Evolutionary conservation across 1,140 invertebrate genomes (phyloP), one percentile per base, ranked within the genome.

Genomic region (Conopomorpha cramerella): DNA sequence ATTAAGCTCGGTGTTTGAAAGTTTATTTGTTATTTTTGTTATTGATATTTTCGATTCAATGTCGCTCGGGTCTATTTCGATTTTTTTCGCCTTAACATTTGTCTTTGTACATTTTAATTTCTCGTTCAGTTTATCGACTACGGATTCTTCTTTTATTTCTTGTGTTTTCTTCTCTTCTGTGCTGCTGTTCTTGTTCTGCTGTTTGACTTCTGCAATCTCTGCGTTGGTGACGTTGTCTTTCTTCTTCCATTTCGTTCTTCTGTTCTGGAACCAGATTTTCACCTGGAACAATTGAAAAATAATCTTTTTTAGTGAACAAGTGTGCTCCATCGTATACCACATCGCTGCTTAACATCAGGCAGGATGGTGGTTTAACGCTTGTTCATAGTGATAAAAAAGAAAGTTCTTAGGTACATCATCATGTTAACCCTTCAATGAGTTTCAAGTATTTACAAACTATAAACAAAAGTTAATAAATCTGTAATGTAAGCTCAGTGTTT

Each of bases 251-350:
- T 96, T 96, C 28, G 93, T 96, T 50, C 93, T 83, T 39, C 93
- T 84, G 68, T 96, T 96, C 81, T 96, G 93, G 71, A 96, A 96
- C 93, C 93, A 96, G 31, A 96, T 96, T 80, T 96, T 96, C 34
- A 96, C 93, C 93, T 96, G 82, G 1, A 87, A 87, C 35, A 39
- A n/a, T n/a, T n/a, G n/a, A n/a, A n/a, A n/a, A n/a, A n/a, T n/a
- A n/a, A n/a, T n/a, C n/a, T n/a, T n/a, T n/a, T n/a, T n/a, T n/a
- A n/a, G n/a, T n/a, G n/a, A n/a, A n/a, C n/a, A n/a, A n/a, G n/a
- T n/a, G n/a, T n/a, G n/a, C n/a, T n/a, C n/a, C n/a, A n/a, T n/a
- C n/a, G n/a, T n/a, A n/a, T n/a, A n/a, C n/a, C n/a, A n/a, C n/a
- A n/a, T n/a, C n/a, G n/a, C n/a, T n/a, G n/a, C n/a, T n/a, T n/a